Percentiles rank a stretch among this genome's conserved stretches.
These are phyloP conservation scores for Chalcis sispes DNA, from an alignment of 2,888 invertebrate species.

Conservation along the genomic window DNA sequence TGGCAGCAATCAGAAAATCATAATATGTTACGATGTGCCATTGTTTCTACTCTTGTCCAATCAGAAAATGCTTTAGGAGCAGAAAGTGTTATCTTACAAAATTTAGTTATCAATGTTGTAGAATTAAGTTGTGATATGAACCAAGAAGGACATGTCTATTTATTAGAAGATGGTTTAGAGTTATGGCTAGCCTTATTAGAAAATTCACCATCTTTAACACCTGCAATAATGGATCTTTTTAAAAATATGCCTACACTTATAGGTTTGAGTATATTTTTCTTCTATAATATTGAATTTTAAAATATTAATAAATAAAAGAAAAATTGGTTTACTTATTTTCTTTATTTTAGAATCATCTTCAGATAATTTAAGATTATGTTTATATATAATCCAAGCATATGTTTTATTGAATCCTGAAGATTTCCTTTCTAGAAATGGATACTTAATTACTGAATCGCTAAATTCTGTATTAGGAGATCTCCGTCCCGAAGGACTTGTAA, in stretches of 20 bases:
- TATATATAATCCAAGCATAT: conserved; percentile 90
- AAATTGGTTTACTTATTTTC: neutral
- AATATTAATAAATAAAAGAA: neutral
- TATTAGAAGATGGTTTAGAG: conserved; percentile 94
- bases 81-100: conserved; percentile 76
- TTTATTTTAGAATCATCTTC: conserved; percentile 81
- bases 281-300: neutral
- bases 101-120: conserved; percentile 81
- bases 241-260: conserved; percentile 86
- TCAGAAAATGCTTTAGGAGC: conserved; percentile 84
- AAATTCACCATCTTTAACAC: conserved; percentile 82
- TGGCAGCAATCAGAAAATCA: conserved; percentile 93
- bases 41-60: conserved; percentile 90
- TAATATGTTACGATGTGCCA: conserved; percentile 93
- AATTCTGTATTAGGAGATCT: conserved; percentile 87
- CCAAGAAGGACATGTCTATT: conserved; percentile 90
- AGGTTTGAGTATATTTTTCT: conserved; percentile 76
- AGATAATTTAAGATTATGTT: conserved; percentile 87
- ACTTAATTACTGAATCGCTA: conserved; percentile 83
- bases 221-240: conserved; percentile 83
- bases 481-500: conserved; percentile 84
- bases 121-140: conserved; percentile 86
- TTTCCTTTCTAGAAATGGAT: conserved; percentile 85
- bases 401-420: conserved; percentile 87
- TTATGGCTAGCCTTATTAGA: conserved; percentile 92